Evolutionary conservation across 2,888 invertebrate species (phyloP).

Genomic region (Drosophila sordidula): DNA sequence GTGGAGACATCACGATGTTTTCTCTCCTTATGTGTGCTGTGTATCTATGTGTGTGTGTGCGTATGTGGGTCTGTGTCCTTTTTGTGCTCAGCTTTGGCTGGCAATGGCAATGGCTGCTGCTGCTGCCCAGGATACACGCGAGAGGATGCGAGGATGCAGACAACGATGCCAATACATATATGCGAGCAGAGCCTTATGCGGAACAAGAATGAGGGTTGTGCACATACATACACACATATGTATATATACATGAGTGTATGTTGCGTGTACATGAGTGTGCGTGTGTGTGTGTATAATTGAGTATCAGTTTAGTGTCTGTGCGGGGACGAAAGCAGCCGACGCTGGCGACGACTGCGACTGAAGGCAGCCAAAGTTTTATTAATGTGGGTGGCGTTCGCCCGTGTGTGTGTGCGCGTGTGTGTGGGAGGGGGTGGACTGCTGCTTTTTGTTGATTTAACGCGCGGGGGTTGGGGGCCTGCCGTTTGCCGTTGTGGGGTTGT

Average conservation of each 20-base stretch:
- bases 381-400: slow-evolving; percentile 60
- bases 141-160: slow-evolving; percentile 39
- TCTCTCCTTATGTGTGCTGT: slow-evolving; percentile 11
- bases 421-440: slow-evolving; percentile 27
- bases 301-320: slow-evolving; percentile 76
- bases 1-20: slow-evolving; percentile 16
- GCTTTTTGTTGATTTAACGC: slow-evolving; percentile 71
- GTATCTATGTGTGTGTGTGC: slow-evolving; percentile 6
- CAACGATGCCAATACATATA: slow-evolving; percentile 52
- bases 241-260: slow-evolving; percentile 14
- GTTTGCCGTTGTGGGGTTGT: too few relatives aligned
- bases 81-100: slow-evolving; percentile 56
- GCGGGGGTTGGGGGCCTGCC: slow-evolving; percentile 1
- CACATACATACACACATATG: slow-evolving; percentile 20
- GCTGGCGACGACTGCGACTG: slow-evolving; percentile 50
- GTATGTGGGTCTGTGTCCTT: slow-evolving; percentile 49
- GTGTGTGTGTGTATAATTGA: slow-evolving; percentile 70
- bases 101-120: slow-evolving; percentile 78
- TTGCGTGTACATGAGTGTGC: slow-evolving; percentile 18
- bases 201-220: slow-evolving; percentile 31
- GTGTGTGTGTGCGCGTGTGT: slow-evolving; percentile 4
- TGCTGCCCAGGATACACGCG: slow-evolving; percentile 63
- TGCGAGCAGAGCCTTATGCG: slow-evolving; percentile 30
- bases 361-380: slow-evolving; percentile 77
- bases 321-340: slow-evolving; percentile 34